phyloP scores from a whole-genome alignment of 2,888 invertebrate genomes.

The Oxystoma pomonae region DNA sequence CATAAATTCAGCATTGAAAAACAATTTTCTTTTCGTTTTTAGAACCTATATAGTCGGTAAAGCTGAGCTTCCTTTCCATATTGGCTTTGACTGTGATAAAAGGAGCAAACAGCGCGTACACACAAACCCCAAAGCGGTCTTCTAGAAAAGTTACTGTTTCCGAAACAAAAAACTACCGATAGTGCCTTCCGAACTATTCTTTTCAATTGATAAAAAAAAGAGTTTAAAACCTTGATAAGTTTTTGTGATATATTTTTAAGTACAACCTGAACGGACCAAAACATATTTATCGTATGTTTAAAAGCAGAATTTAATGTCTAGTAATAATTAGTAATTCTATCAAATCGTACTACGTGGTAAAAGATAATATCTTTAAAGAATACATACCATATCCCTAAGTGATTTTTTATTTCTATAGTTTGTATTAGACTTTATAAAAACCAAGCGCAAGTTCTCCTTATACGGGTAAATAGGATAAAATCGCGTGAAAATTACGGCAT shows the following conservation, averaged over 20 bases:
- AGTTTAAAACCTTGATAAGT: constrained; percentile 1
- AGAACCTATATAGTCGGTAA: not conserved
- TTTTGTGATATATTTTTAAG: constrained; percentile 3
- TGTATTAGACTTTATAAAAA: too few species aligned
- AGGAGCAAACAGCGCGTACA: not conserved
- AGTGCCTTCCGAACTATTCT: constrained; percentile 3
- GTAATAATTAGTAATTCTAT: too few species aligned
- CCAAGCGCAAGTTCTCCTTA: not conserved
- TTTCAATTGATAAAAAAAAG: not conserved
- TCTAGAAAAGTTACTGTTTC: not conserved
- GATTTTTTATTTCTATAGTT: not conserved
- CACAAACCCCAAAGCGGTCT: not conserved
- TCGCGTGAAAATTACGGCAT: constrained; percentile 18
- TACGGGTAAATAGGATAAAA: not conserved
- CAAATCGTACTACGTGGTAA: not conserved
- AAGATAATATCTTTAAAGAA: not conserved
- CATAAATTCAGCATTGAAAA: not conserved
- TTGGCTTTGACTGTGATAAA: constrained; percentile 1
- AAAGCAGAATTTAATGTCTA: not conserved
- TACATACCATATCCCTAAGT: not conserved
- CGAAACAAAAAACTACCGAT: not conserved
- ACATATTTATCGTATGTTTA: not conserved
- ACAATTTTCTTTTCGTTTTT: constrained; percentile 5
- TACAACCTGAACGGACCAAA: constrained; percentile 3
- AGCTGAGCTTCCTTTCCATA: not conserved